Conservation (phyloP, 2,888 invertebrate species). For the Drosophila stalkeri region DNA sequence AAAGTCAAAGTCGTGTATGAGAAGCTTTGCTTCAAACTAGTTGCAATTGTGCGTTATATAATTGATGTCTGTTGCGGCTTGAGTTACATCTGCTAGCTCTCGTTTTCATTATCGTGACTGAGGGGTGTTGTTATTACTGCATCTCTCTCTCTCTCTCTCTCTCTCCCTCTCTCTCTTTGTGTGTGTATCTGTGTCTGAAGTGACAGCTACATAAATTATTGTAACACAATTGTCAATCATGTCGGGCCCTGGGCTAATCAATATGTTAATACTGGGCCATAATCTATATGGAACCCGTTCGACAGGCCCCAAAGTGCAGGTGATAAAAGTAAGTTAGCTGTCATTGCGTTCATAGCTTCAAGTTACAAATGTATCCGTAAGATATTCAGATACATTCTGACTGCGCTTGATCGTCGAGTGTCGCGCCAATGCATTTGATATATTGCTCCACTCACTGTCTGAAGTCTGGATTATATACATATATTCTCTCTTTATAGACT, state of each 20-base stretch:
- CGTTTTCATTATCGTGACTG: constrained; percentile 54
- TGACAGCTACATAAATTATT: constrained; percentile 77
- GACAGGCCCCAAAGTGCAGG: constrained; percentile 58
- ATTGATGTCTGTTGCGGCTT: constrained; percentile 38
- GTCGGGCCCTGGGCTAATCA: constrained; percentile 76
- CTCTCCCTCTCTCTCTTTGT: neutral
- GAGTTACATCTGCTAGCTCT: constrained; percentile 43
- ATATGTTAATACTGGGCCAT: constrained; percentile 62
- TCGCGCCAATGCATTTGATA: constrained; percentile 50
- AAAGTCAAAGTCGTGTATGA: constrained; percentile 74
- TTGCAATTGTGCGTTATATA: constrained; percentile 72
- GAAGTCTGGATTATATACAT: neutral
- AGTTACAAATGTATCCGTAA: constrained; percentile 44
- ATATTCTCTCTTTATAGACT: neutral
- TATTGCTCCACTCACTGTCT: constrained; percentile 44
- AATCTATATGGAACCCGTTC: constrained; percentile 55
- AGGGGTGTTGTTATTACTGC: constrained; percentile 44
- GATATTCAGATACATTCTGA: constrained; percentile 49
- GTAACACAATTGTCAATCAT: constrained; percentile 80
- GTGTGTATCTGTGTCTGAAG: constrained; percentile 27
- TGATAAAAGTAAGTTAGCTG: constrained; percentile 67
- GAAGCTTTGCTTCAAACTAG: constrained; percentile 49
- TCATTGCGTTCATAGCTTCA: constrained; percentile 36
- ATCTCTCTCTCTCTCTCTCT: neutral
- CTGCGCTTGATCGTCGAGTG: constrained; percentile 45